Percentiles rank a stretch among this genome's conserved stretches.
Evolutionary conservation across 2,888 invertebrate species (phyloP).

Genomic region (Eupithecia insigniata): DNA sequence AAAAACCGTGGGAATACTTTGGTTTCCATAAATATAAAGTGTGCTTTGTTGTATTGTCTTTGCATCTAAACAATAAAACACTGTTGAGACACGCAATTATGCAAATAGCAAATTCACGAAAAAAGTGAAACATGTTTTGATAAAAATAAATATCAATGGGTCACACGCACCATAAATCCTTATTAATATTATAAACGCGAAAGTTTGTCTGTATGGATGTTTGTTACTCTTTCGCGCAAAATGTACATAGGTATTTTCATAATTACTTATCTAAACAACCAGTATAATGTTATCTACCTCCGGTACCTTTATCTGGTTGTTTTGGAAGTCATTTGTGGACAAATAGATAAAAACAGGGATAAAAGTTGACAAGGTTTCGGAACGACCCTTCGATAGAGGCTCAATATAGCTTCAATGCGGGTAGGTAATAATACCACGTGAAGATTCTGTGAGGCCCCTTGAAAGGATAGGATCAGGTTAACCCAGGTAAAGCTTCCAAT

Average conservation of each 20-base stretch:
- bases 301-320: background rate
- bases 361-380: constrained; percentile 24
- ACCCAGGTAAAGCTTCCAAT: constrained; percentile 31
- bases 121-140: background rate
- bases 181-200: too few relatives aligned
- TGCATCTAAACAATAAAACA: constrained; percentile 4
- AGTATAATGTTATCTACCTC: background rate
- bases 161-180: too few relatives aligned
- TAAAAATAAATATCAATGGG: background rate
- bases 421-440: constrained; percentile 28
- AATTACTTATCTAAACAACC: background rate
- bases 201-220: too few relatives aligned
- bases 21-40: background rate
- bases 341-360: constrained; percentile 14
- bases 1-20: constrained; percentile 22
- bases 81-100: background rate
- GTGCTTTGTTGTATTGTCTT: constrained; percentile 22
- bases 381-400: constrained; percentile 7
- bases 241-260: background rate
- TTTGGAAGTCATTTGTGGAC: constrained; percentile 9
- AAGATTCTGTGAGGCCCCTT: constrained; percentile 23
- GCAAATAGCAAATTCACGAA: too few relatives aligned
- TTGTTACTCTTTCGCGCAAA: too few relatives aligned
- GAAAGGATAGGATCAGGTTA: constrained; percentile 6
- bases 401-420: constrained; percentile 13